Percentiles rank a stretch among this genome's conserved stretches.
These are phyloP conservation scores for Charina bottae DNA, from an alignment of 2,113 vertebrate species.

Conservation along the genomic window DNA sequence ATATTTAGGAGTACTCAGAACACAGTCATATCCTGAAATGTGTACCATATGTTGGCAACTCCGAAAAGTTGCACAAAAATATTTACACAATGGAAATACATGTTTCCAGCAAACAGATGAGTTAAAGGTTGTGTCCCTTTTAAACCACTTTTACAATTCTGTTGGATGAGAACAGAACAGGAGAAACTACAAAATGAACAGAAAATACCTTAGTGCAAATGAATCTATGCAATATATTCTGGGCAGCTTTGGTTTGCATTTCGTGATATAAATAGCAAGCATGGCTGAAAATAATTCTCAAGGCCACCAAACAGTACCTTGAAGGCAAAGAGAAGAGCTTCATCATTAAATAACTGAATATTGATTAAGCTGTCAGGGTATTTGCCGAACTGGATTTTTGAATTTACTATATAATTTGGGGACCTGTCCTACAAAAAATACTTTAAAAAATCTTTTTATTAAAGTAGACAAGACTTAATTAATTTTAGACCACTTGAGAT, in stretches of 20 bases:
- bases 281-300: constrained; percentile 16
- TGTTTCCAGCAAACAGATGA: background rate
- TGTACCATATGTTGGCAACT: background rate
- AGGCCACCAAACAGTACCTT: constrained; percentile 15
- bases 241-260: constrained; percentile 23
- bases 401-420: constrained; percentile 10
- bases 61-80: background rate
- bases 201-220: background rate
- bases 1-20: background rate
- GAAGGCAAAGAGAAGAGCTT: constrained; percentile 1
- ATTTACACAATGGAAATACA: background rate
- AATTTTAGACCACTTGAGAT: background rate
- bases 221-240: background rate
- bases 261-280: constrained; percentile 20
- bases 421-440: background rate
- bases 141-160: background rate
- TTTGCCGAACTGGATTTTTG: background rate
- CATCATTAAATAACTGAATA: constrained; percentile 17
- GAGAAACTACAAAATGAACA: constrained; percentile 6
- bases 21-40: background rate
- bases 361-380: constrained; percentile 21
- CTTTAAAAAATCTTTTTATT: background rate
- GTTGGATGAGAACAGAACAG: background rate
- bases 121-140: background rate
- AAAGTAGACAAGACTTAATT: background rate